These are phyloP conservation scores for Colostygia pectinataria DNA, from an alignment of 2,888 invertebrate genomes.

Conservation along the genomic window DNA sequence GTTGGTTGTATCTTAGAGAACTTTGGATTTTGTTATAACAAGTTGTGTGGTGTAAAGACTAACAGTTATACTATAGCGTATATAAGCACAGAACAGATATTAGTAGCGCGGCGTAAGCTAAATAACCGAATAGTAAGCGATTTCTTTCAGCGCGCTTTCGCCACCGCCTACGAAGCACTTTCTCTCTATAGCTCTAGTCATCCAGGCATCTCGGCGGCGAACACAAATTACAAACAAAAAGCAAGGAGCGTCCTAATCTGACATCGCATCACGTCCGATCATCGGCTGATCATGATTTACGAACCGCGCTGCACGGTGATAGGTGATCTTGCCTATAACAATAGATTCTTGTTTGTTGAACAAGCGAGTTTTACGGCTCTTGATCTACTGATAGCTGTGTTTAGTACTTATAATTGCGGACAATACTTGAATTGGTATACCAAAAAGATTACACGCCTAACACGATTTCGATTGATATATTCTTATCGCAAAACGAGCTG, in stretches of 20 bases:
- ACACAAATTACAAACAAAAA: constrained; percentile 77
- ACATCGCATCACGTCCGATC: constrained; percentile 75
- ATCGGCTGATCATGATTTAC: constrained; percentile 80
- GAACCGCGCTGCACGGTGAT: constrained; percentile 73
- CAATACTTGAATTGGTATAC: constrained; percentile 14
- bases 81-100: too few species aligned
- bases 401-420: constrained; percentile 21
- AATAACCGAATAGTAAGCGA: constrained; percentile 60
- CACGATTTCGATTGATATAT: constrained; percentile 35
- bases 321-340: constrained; percentile 69
- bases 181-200: too few species aligned
- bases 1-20: constrained; percentile 9
- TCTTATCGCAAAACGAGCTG: constrained; percentile 39
- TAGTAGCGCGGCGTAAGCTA: too few species aligned
- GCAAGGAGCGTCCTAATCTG: constrained; percentile 77
- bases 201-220: constrained; percentile 71
- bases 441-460: constrained; percentile 19
- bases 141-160: constrained; percentile 58
- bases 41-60: constrained; percentile 53
- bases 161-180: constrained; percentile 44
- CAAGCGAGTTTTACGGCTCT: constrained; percentile 37
- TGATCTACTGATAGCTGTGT: constrained; percentile 20
- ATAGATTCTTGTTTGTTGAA: constrained; percentile 72
- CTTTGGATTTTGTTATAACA: constrained; percentile 26
- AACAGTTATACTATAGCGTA: too few species aligned